These are phyloP conservation scores for Mongoloraphidia duomilia DNA, from an alignment of 2,888 invertebrate genomes.

Conservation along the genomic window DNA sequence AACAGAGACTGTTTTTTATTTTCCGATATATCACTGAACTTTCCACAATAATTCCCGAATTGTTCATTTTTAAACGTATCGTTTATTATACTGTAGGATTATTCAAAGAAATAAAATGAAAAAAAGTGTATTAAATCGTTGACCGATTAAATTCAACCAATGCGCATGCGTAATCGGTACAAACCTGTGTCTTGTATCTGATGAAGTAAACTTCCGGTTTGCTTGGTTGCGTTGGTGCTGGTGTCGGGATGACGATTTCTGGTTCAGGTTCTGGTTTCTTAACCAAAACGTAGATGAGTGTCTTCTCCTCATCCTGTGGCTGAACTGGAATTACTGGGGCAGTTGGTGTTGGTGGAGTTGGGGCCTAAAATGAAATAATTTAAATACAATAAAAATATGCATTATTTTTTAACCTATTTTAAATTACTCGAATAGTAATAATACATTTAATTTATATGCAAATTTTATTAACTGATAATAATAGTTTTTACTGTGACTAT, in stretches of 20 bases:
- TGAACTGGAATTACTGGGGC: conserved; percentile 69
- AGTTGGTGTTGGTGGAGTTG: conserved; percentile 67
- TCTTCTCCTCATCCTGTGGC: conserved; percentile 79
- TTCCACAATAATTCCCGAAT: too few species aligned
- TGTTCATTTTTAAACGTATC: too few species aligned
- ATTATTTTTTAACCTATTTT: too few species aligned
- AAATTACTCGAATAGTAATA: too few species aligned
- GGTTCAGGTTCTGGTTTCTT: conserved; percentile 80
- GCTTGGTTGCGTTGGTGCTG: conserved; percentile 71
- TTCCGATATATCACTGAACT: too few species aligned
- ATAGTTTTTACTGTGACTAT: too few species aligned
- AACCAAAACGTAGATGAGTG: conserved; percentile 73
- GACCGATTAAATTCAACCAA: background rate
- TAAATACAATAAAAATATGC: conserved; percentile 19
- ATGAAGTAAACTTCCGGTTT: conserved; percentile 86
- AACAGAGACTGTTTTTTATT: too few species aligned
- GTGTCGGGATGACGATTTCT: conserved; percentile 62
- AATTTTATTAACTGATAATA: too few species aligned
- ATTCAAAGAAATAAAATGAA: conserved; percentile 2
- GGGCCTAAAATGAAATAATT: conserved; percentile 77
- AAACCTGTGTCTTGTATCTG: conserved; percentile 73
- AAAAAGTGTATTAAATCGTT: too few species aligned
- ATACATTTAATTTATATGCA: too few species aligned
- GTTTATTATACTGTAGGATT: too few species aligned
- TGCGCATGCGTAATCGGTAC: conserved; percentile 6